Conservation (phyloP, 1,140 invertebrate genomes). For the Aphelenchoides fujianensis region DNA sequence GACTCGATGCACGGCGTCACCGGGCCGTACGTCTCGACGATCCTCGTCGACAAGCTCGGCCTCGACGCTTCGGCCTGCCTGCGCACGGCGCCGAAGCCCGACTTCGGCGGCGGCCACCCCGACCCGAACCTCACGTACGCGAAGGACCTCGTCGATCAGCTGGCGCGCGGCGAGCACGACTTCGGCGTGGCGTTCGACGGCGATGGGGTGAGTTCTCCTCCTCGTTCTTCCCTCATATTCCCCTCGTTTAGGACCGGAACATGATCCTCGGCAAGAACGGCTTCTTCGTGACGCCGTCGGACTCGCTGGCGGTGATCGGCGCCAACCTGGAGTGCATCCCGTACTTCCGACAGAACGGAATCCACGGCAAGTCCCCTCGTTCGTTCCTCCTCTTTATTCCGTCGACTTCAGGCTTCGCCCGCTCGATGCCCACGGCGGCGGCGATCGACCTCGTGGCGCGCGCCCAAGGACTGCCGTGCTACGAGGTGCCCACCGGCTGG, state of each 20-base stretch:
- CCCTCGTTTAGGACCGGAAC: constrained; percentile 74
- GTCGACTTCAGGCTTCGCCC: constrained; percentile 73
- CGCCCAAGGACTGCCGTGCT: constrained; percentile 68
- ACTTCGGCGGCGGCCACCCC: constrained; percentile 91
- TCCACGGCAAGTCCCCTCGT: constrained; percentile 31
- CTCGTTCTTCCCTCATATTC: no score
- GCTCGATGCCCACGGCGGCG: constrained; percentile 96
- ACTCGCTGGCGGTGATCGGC: constrained; percentile 91
- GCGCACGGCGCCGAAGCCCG: constrained; percentile 67
- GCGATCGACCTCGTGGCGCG: constrained; percentile 76
- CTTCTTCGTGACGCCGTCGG: constrained; percentile 97
- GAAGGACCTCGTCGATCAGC: constrained; percentile 74
- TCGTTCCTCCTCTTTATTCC: constrained; percentile 11
- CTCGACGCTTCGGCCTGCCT: constrained; percentile 63
- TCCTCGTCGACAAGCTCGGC: constrained; percentile 82
- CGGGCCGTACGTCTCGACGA: constrained; percentile 85
- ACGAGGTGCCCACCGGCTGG: constrained; percentile 95
- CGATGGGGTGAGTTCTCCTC: constrained; percentile 79
- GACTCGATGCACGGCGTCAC: constrained; percentile 95
- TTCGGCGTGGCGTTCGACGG: constrained; percentile 98
- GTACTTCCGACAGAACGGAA: constrained; percentile 77
- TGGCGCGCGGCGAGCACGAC: constrained; percentile 75
- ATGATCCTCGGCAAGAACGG: constrained; percentile 93
- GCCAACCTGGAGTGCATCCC: constrained; percentile 85
- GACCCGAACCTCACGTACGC: constrained; percentile 98